phyloP scores from a whole-genome alignment of 2,797 vertebrate genomes.

The Protosalanx chinensis region DNA sequence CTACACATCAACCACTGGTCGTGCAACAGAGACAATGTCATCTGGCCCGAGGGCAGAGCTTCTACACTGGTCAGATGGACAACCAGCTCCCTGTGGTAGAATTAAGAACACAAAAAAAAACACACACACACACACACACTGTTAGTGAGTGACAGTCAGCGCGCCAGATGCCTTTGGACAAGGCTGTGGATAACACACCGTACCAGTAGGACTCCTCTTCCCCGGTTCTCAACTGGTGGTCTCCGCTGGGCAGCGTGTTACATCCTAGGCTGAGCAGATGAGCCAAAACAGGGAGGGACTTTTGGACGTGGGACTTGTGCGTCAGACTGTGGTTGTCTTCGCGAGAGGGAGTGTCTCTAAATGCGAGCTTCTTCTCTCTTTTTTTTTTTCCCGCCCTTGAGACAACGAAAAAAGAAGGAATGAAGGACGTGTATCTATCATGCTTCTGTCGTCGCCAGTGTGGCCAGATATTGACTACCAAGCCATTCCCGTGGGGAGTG shows the following conservation, averaged over 20 bases:
- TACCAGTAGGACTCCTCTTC: conserved; percentile 62
- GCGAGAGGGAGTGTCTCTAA: not conserved
- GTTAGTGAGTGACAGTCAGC: conserved; percentile 74
- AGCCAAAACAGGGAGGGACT: conserved; percentile 60
- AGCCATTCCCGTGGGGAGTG: conserved; percentile 51
- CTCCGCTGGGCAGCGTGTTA: conserved; percentile 29
- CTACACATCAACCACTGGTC: conserved; percentile 74
- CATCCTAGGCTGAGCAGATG: conserved; percentile 58
- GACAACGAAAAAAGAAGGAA: conserved; percentile 35
- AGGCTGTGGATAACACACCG: conserved; percentile 73
- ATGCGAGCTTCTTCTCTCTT: not conserved
- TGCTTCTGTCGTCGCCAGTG: conserved; percentile 68
- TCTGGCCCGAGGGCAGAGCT: conserved; percentile 73
- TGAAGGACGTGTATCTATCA: conserved; percentile 65
- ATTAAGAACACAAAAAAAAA: conserved; percentile 69
- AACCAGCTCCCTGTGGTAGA: conserved; percentile 73
- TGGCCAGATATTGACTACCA: conserved; percentile 66
- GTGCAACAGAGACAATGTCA: conserved; percentile 75
- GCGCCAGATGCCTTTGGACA: conserved; percentile 75
- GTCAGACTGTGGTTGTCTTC: no score
- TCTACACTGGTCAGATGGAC: conserved; percentile 78
- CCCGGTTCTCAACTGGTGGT: not conserved
- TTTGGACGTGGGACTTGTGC: not conserved
- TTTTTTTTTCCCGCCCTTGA: not conserved
- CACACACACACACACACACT: no score